Evolutionary conservation across 2,797 vertebrate species (phyloP).

Genomic region (Harpia harpyja): DNA sequence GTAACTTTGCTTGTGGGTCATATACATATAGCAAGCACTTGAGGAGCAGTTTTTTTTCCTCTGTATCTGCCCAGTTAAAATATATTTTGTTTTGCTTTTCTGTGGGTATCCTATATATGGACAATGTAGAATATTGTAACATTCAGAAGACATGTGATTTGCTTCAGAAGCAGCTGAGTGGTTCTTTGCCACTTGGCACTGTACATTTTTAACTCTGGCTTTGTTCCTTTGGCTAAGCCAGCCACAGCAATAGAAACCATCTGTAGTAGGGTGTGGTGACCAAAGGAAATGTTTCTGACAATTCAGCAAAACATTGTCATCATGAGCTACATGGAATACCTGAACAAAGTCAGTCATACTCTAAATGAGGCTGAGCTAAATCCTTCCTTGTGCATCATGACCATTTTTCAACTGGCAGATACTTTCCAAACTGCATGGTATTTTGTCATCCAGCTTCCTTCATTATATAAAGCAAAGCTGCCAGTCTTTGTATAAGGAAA

Average conservation of each 20-base stretch:
- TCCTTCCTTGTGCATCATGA: not conserved
- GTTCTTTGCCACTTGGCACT: not conserved
- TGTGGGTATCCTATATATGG: not conserved
- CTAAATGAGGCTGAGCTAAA: not conserved
- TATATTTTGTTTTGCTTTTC: not conserved
- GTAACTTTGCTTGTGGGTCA: not conserved
- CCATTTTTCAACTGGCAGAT: not conserved
- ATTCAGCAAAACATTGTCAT: slow-evolving; percentile 33
- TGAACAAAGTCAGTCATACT: not conserved
- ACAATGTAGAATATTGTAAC: not conserved
- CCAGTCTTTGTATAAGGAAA: not conserved
- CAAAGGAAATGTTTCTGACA: slow-evolving; percentile 37
- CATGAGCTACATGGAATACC: not conserved
- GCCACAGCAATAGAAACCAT: slow-evolving; percentile 35
- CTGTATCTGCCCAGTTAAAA: not conserved
- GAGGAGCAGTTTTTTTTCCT: not conserved
- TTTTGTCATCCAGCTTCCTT: not conserved
- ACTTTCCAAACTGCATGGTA: not conserved
- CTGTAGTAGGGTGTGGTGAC: slow-evolving; percentile 46
- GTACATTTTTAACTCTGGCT: not conserved
- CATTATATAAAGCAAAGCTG: not conserved
- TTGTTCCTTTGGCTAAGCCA: not conserved
- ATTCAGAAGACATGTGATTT: not conserved
- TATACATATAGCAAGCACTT: not conserved
- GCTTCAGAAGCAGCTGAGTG: not conserved